These are phyloP conservation scores for Drosophila repleta DNA, from an alignment of 1,140 invertebrate species.

Conservation along the genomic window DNA sequence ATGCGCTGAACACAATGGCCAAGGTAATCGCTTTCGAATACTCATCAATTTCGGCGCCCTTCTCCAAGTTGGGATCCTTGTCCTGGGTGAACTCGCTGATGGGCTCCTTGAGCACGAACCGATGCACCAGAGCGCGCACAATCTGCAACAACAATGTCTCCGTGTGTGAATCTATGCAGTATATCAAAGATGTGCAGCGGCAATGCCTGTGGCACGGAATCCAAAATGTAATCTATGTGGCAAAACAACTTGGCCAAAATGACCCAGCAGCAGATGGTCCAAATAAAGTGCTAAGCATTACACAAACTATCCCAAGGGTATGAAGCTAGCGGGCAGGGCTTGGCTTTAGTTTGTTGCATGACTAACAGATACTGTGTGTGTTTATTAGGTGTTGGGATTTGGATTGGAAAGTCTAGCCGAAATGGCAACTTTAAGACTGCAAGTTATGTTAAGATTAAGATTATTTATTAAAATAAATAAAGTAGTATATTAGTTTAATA, in stretches of 20 bases:
- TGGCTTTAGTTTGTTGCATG: too few species aligned
- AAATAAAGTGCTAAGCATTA: conserved; percentile 33
- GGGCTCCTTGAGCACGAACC: conserved; percentile 78
- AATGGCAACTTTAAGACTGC: too few species aligned
- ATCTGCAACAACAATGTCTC: conserved; percentile 58
- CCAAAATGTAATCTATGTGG: conserved; percentile 8
- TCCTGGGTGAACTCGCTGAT: conserved; percentile 78
- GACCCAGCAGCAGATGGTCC: conserved; percentile 23
- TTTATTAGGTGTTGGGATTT: too few species aligned
- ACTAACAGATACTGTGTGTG: too few species aligned
- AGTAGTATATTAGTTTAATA: too few species aligned
- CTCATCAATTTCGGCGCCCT: conserved; percentile 85
- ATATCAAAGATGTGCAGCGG: background rate
- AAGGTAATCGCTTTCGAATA: conserved; percentile 88
- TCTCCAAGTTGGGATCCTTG: conserved; percentile 84
- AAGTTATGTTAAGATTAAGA: too few species aligned
- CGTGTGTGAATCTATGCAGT: background rate
- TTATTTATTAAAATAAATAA: too few species aligned
- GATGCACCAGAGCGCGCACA: conserved; percentile 77
- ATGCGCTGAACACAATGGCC: conserved; percentile 88
- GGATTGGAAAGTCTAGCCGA: background rate
- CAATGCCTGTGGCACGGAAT: conserved; percentile 14
- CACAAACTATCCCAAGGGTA: conserved; percentile 23
- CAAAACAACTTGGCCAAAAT: conserved; percentile 19
- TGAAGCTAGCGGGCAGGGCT: too few species aligned